A percentile compares a stretch with the other conserved stretches of the same genome.
phyloP scores from a whole-genome alignment of 2,113 vertebrate species.

The Chroicocephalus ridibundus region DNA sequence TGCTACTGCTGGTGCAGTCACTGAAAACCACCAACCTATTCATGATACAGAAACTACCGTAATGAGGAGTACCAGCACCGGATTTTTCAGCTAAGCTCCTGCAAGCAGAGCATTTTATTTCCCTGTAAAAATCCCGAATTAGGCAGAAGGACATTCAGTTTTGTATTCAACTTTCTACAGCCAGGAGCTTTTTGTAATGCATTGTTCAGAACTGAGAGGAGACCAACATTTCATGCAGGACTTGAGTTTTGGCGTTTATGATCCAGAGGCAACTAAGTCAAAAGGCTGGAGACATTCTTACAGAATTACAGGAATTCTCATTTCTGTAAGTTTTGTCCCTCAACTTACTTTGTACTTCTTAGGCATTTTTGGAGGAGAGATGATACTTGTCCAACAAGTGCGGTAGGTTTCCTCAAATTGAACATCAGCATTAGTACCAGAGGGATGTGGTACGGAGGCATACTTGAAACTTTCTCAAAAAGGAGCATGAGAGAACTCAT shows the following conservation, averaged over 20 bases:
- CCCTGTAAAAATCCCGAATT: background rate
- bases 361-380: background rate
- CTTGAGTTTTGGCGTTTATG: background rate
- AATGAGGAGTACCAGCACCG: background rate
- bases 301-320: background rate
- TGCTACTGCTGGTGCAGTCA: background rate
- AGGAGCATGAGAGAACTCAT: background rate
- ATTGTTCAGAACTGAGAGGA: background rate
- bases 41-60: background rate
- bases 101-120: background rate
- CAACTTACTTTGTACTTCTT: background rate
- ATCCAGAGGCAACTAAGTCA: background rate
- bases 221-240: background rate
- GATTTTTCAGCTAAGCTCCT: background rate
- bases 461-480: background rate
- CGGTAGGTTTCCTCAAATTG: background rate
- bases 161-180: background rate
- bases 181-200: background rate
- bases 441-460: background rate
- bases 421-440: background rate
- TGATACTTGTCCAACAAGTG: background rate
- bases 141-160: background rate
- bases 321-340: background rate
- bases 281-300: background rate
- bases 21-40: background rate